A percentile compares a stretch with the other conserved stretches of the same genome.
These are phyloP conservation scores for Cyprinodon diabolis DNA, from an alignment of 2,797 vertebrate genomes.

Conservation along the genomic window DNA sequence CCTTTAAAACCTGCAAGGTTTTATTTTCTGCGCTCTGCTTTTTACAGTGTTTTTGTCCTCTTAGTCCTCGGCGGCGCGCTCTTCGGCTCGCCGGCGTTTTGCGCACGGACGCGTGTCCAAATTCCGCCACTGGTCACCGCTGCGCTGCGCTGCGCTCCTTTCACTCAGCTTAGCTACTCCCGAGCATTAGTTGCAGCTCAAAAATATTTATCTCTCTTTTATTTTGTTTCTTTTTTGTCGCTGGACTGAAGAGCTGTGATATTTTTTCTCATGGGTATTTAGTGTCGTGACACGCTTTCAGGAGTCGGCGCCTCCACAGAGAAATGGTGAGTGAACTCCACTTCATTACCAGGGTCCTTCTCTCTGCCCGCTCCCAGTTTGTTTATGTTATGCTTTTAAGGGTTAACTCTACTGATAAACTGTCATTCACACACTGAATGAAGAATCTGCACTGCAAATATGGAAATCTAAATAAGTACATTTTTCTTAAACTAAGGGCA, in stretches of 20 bases:
- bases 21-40: neutral
- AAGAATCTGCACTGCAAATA: no score
- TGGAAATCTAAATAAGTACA: no score
- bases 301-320: constrained; percentile 49
- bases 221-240: constrained; percentile 2
- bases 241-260: constrained; percentile 26
- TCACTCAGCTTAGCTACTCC: constrained; percentile 3
- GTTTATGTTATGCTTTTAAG: neutral
- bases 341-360: neutral
- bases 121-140: neutral
- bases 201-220: neutral
- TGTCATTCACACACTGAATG: neutral
- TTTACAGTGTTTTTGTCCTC: no score
- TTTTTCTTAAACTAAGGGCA: no score
- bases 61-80: constrained; percentile 3
- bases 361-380: no score
- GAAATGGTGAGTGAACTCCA: constrained; percentile 63
- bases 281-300: constrained; percentile 59
- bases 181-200: neutral
- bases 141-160: constrained; percentile 10
- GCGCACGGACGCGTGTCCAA: constrained; percentile 36
- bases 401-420: constrained; percentile 31
- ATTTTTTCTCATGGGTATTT: constrained; percentile 47
- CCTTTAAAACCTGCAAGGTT: constrained; percentile 9
- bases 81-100: constrained; percentile 17